Conservation (phyloP, 2,113 vertebrate genomes). For the Oncorhynchus clarkii region DNA sequence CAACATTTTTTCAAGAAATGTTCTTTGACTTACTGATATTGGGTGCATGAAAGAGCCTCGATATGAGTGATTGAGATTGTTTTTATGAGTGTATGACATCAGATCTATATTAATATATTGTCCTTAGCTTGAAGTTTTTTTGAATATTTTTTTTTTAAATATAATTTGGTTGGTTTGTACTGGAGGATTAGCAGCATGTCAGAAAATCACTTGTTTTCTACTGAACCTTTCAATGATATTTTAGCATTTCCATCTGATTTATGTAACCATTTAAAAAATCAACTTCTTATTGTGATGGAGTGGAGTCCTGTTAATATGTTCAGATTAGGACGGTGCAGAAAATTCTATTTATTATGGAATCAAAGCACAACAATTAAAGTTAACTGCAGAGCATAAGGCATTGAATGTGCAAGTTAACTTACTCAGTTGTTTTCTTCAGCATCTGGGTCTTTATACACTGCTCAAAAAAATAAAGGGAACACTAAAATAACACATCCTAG, state of each 20-base stretch:
- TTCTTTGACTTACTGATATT: conserved; percentile 71
- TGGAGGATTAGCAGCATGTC: conserved; percentile 74
- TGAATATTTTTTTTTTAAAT: conserved; percentile 58
- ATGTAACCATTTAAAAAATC: conserved; percentile 58
- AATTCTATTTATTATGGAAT: conserved; percentile 33
- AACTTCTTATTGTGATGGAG: conserved; percentile 42
- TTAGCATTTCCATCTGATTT: conserved; percentile 64
- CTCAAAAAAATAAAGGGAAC: too few species aligned
- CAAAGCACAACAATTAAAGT: conserved; percentile 55
- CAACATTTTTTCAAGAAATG: conserved; percentile 58
- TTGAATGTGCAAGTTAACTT: conserved; percentile 26
- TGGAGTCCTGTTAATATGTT: conserved; percentile 58
- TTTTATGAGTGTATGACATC: conserved; percentile 77
- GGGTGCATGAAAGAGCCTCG: conserved; percentile 69
- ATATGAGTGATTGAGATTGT: conserved; percentile 70
- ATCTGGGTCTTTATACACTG: conserved; percentile 44
- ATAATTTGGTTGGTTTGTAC: conserved; percentile 74
- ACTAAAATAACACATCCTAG: too few species aligned
- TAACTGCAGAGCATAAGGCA: conserved; percentile 52
- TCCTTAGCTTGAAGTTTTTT: conserved; percentile 83
- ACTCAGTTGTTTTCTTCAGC: conserved; percentile 62
- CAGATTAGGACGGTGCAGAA: conserved; percentile 32
- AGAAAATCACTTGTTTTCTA: conserved; percentile 55
- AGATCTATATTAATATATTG: conserved; percentile 90
- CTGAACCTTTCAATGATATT: conserved; percentile 60